A percentile compares a stretch with the other conserved stretches of the same genome.
Conservation (phyloP, 2,888 invertebrate genomes). For the Hipparchia semele region DNA sequence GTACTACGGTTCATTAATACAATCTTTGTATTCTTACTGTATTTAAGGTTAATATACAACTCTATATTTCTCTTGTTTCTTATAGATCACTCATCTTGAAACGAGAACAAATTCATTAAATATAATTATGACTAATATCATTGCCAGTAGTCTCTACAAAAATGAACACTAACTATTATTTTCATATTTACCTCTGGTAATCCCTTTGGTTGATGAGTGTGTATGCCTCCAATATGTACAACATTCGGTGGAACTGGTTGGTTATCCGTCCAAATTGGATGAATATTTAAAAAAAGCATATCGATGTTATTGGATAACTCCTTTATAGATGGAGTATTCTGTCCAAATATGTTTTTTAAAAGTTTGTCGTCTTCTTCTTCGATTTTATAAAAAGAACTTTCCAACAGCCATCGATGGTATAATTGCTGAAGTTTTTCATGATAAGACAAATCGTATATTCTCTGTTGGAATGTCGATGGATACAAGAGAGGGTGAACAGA, state of each 20-base stretch:
- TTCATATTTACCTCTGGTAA: constrained; percentile 45
- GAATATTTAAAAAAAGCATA: constrained; percentile 49
- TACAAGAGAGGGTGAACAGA: constrained; percentile 52
- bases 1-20: too few species aligned
- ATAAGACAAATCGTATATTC: constrained; percentile 47
- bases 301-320: constrained; percentile 49
- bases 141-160: too few species aligned
- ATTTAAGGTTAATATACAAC: too few species aligned
- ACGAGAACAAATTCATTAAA: too few species aligned
- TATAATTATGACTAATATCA: too few species aligned
- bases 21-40: too few species aligned
- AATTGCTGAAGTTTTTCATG: constrained; percentile 50
- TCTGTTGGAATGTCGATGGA: constrained; percentile 43
- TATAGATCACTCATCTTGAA: too few species aligned
- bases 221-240: constrained; percentile 51
- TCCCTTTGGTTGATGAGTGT: constrained; percentile 44
- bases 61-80: too few species aligned
- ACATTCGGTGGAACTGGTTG: constrained; percentile 51
- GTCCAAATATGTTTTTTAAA: constrained; percentile 44
- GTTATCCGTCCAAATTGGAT: constrained; percentile 51
- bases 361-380: constrained; percentile 35
- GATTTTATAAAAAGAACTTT: constrained; percentile 15
- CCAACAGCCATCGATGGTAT: constrained; percentile 37
- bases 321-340: constrained; percentile 40
- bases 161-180: too few species aligned